phyloP scores from a whole-genome alignment of 2,888 invertebrate species.

The Drymonia ruficornis region DNA sequence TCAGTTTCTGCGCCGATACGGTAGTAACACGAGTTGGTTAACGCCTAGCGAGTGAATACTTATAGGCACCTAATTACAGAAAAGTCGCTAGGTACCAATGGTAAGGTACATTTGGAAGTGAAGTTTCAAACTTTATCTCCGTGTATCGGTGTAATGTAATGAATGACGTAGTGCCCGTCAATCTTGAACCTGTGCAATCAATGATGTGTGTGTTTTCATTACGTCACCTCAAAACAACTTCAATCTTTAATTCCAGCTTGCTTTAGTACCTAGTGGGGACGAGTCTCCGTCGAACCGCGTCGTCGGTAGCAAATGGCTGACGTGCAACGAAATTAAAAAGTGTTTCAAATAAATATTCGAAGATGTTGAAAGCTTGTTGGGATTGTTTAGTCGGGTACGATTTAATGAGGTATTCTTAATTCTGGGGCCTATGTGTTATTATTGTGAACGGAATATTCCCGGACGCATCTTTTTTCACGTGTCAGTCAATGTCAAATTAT shows the following conservation, averaged over 20 bases:
- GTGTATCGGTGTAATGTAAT: constrained; percentile 34
- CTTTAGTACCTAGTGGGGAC: constrained; percentile 44
- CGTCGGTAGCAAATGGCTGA: constrained; percentile 37
- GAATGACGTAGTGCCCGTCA: constrained; percentile 47
- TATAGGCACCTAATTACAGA: too few relatives aligned
- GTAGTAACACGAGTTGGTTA: too few relatives aligned
- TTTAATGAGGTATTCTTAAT: constrained; percentile 37
- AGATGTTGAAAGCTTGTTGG: constrained; percentile 77
- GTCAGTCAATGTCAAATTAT: constrained; percentile 31
- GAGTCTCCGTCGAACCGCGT: constrained; percentile 43
- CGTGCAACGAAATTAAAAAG: constrained; percentile 42
- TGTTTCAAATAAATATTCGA: constrained; percentile 44
- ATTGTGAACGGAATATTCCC: constrained; percentile 20
- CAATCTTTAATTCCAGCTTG: constrained; percentile 46
- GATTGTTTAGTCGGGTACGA: constrained; percentile 75
- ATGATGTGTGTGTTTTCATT: constrained; percentile 74
- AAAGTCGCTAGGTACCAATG: constrained; percentile 18
- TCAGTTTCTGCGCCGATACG: constrained; percentile 9
- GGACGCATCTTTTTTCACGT: constrained; percentile 28
- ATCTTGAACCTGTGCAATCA: constrained; percentile 53
- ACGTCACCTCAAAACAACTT: constrained; percentile 65
- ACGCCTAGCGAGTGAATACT: constrained; percentile 18
- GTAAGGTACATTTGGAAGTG: constrained; percentile 47
- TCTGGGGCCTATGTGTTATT: neutral
- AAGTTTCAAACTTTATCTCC: constrained; percentile 53